phyloP scores from a whole-genome alignment of 2,888 invertebrate genomes.

The Cybosia mesomella region DNA sequence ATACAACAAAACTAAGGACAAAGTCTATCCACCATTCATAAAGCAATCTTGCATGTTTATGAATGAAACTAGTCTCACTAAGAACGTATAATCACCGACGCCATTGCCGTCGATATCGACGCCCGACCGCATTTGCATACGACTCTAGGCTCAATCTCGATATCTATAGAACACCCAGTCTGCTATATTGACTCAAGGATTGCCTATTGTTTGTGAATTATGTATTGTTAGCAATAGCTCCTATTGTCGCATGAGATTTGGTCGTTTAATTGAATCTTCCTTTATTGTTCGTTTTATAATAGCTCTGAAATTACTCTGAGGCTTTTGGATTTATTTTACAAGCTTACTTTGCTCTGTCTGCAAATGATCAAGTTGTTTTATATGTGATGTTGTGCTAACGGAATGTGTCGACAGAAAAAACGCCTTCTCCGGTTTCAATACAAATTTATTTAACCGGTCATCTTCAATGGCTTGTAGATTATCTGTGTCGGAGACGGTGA shows the following conservation, averaged over 20 bases:
- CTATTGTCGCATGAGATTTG: slow-evolving; percentile 67
- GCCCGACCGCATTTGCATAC: slow-evolving; percentile 75
- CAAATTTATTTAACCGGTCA: slow-evolving; percentile 48
- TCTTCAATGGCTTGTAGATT: slow-evolving; percentile 47
- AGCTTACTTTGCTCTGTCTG: slow-evolving; percentile 28
- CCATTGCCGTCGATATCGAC: slow-evolving; percentile 73
- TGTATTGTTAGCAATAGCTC: slow-evolving; percentile 67
- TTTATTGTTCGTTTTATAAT: slow-evolving; percentile 62
- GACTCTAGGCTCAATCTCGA: slow-evolving; percentile 54
- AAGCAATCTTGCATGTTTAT: slow-evolving; percentile 80
- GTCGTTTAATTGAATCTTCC: slow-evolving; percentile 70
- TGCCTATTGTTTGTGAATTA: slow-evolving; percentile 74
- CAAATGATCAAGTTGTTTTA: slow-evolving; percentile 33
- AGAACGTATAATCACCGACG: slow-evolving; percentile 78
- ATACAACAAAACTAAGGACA: slow-evolving; percentile 78
- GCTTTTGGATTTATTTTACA: slow-evolving; percentile 43
- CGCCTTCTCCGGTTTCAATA: slow-evolving; percentile 38
- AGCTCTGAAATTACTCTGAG: slow-evolving; percentile 51
- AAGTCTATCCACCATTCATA: slow-evolving; percentile 79
- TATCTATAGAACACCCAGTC: slow-evolving; percentile 56
- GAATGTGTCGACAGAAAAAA: slow-evolving; percentile 38
- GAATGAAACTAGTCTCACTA: slow-evolving; percentile 74
- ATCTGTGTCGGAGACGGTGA: slow-evolving; percentile 44
- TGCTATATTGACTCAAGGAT: slow-evolving; percentile 71
- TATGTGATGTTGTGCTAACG: slow-evolving; percentile 25